A percentile compares a stretch with the other conserved stretches of the same genome.
These are phyloP conservation scores for Tauraco hartlaubi DNA, from an alignment of 2,797 vertebrate genomes.

Conservation along the genomic window DNA sequence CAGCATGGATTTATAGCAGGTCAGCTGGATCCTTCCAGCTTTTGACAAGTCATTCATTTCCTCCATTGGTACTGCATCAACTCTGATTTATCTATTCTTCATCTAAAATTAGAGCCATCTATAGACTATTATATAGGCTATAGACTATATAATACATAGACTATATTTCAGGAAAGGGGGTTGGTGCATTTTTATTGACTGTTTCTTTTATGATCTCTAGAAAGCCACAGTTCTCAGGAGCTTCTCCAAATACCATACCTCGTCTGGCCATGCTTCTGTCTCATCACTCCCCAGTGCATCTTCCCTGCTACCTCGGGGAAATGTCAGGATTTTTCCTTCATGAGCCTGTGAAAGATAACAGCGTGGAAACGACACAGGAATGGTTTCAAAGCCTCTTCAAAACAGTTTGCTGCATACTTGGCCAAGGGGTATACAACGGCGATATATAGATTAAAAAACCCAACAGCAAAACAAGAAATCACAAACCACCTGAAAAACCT, in stretches of 20 bases:
- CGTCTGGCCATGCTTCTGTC: background rate
- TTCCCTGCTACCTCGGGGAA: background rate
- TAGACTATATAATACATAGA: too few relatives aligned
- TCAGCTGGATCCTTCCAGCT: background rate
- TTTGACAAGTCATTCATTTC: constrained; percentile 12
- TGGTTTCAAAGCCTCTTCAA: background rate
- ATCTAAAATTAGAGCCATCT: background rate
- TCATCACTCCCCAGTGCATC: background rate
- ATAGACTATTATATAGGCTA: background rate
- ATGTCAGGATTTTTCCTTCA: background rate
- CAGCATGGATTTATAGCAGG: background rate
- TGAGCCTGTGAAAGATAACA: background rate
- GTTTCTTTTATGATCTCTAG: background rate
- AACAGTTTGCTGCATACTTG: background rate
- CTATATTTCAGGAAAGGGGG: background rate
- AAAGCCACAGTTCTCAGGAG: background rate
- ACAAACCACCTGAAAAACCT: background rate
- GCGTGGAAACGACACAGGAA: background rate
- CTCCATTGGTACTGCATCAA: background rate
- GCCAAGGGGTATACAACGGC: background rate
- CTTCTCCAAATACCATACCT: background rate
- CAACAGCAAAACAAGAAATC: background rate
- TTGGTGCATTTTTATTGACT: background rate
- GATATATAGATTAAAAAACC: background rate
- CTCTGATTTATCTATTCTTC: background rate